These are phyloP conservation scores for Platichthys stellatus DNA, from an alignment of 2,113 vertebrate genomes.

Conservation along the genomic window DNA sequence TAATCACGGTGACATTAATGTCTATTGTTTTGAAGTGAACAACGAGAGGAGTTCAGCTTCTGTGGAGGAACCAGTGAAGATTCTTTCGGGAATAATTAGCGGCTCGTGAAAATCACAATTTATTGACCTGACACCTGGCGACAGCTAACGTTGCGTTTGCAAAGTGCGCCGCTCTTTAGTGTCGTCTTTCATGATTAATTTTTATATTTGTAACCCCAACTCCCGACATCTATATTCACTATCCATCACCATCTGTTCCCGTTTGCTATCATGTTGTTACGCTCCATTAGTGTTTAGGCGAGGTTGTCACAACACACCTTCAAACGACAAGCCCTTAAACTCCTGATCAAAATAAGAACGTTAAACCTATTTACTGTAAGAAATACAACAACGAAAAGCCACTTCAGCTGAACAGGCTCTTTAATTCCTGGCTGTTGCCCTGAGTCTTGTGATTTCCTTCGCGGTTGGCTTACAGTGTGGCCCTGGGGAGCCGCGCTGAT, in stretches of 20 bases:
- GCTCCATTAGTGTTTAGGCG: neutral
- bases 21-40: neutral
- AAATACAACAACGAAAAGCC: neutral
- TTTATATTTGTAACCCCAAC: neutral
- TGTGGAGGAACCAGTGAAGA: neutral
- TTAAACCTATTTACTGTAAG: slow-evolving; percentile 30
- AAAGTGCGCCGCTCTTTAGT: neutral
- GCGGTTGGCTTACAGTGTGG: slow-evolving; percentile 37
- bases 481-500: slow-evolving; percentile 51
- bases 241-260: neutral
- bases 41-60: neutral
- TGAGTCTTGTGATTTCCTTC: slow-evolving; percentile 44
- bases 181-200: neutral
- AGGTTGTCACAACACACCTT: slow-evolving; percentile 1
- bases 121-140: neutral
- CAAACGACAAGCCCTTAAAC: neutral
- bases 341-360: slow-evolving; percentile 10
- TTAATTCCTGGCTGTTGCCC: slow-evolving; percentile 1
- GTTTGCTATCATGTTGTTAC: slow-evolving; percentile 8
- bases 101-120: neutral
- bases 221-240: neutral
- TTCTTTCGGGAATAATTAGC: neutral
- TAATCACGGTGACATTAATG: slow-evolving; percentile 4
- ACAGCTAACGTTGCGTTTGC: neutral
- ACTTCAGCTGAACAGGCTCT: slow-evolving; percentile 8